Evolutionary conservation across 2,888 invertebrate species (phyloP).

Genomic region (Orthosia incerta): DNA sequence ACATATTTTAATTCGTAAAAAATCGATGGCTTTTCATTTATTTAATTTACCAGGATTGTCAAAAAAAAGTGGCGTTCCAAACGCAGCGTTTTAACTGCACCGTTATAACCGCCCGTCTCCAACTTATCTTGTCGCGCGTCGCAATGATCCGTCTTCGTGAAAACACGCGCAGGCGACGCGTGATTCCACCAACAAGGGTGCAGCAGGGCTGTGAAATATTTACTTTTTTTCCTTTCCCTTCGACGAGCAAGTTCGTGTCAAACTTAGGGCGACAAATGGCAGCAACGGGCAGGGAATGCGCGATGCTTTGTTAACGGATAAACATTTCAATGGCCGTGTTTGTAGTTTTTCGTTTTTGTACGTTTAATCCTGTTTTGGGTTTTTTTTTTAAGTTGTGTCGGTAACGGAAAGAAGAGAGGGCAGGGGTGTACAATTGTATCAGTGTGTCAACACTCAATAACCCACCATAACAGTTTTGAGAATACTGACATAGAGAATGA

Average conservation of each 20-base stretch:
- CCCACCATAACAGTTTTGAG: background rate
- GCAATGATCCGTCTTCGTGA: slow-evolving; percentile 89
- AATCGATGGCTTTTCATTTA: background rate
- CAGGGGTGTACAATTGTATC: background rate
- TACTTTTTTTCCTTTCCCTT: slow-evolving; percentile 82
- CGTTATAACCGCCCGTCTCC: slow-evolving; percentile 75
- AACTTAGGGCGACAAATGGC: slow-evolving; percentile 83
- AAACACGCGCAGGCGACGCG: slow-evolving; percentile 88
- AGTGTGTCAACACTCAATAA: background rate
- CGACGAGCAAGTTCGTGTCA: slow-evolving; percentile 81
- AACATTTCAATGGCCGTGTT: slow-evolving; percentile 66
- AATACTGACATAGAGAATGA: too few species aligned
- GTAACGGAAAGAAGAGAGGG: background rate
- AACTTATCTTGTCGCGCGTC: slow-evolving; percentile 73
- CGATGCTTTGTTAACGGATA: slow-evolving; percentile 75
- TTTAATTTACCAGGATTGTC: background rate
- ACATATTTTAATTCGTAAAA: background rate
- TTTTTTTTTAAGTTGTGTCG: slow-evolving; percentile 10
- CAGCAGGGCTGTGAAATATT: slow-evolving; percentile 84
- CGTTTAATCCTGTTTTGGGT: slow-evolving; percentile 49
- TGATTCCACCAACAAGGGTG: slow-evolving; percentile 90
- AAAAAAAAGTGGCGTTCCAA: background rate
- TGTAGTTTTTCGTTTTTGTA: slow-evolving; percentile 55
- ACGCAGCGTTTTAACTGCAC: slow-evolving; percentile 42
- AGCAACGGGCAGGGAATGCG: slow-evolving; percentile 73